These are phyloP conservation scores for Mixornis gularis DNA, from an alignment of 2,113 vertebrate genomes.

Conservation along the genomic window DNA sequence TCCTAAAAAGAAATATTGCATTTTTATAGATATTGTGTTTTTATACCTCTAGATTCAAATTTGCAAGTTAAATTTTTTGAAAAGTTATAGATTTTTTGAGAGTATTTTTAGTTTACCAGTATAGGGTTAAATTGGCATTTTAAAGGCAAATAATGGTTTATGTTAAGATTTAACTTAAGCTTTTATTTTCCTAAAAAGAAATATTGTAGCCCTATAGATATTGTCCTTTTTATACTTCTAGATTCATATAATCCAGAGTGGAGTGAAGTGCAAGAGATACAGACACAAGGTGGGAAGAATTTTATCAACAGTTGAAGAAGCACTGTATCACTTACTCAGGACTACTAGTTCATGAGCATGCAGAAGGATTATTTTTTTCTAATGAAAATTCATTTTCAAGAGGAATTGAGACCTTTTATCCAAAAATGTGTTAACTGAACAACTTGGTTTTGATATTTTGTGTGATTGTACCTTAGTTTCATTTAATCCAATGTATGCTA, in stretches of 20 bases:
- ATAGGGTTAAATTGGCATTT: neutral
- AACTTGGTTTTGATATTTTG: neutral
- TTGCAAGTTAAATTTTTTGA: neutral
- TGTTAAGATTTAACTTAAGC: neutral
- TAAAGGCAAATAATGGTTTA: neutral
- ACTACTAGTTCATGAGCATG: neutral
- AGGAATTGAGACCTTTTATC: neutral
- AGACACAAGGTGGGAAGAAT: neutral
- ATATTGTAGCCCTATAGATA: neutral
- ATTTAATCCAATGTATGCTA: neutral
- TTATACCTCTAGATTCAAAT: neutral
- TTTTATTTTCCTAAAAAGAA: neutral
- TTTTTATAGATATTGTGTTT: neutral
- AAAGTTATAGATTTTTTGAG: neutral
- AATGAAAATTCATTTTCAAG: neutral
- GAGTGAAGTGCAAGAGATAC: neutral
- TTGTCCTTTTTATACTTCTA: neutral
- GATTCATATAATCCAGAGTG: neutral
- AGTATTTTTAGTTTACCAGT: neutral
- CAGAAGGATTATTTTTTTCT: neutral
- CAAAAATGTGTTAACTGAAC: fast-evolving
- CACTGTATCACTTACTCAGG: neutral
- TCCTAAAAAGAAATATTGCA: neutral
- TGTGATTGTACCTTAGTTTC: neutral
- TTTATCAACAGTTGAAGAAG: neutral